These are phyloP conservation scores for Phalacrocorax brasilianus DNA, from an alignment of 2,113 vertebrate genomes.

Conservation along the genomic window DNA sequence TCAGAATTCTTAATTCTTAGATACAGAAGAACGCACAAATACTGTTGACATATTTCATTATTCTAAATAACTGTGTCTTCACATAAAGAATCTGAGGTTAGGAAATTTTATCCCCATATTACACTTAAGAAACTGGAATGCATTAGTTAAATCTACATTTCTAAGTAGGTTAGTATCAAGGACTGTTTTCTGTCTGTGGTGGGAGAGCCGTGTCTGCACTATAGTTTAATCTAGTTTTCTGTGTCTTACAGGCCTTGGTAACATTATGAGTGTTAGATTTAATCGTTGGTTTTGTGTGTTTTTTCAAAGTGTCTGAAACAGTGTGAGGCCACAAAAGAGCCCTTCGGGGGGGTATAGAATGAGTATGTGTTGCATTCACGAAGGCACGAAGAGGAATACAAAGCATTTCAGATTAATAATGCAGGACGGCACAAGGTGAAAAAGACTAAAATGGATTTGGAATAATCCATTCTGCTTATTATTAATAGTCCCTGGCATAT, in stretches of 20 bases:
- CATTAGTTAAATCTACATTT: neutral
- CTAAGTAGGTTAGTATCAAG: neutral
- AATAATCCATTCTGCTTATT: neutral
- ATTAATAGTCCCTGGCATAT: neutral
- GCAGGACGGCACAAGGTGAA: neutral
- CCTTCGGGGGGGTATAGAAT: neutral
- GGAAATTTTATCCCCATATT: neutral
- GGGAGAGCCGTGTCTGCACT: neutral
- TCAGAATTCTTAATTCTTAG: neutral
- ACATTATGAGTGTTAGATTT: neutral
- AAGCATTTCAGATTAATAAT: neutral
- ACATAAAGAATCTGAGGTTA: neutral
- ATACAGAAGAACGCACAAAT: neutral
- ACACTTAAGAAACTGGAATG: neutral
- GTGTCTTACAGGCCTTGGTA: neutral
- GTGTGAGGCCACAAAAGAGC: neutral
- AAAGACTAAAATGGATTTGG: neutral
- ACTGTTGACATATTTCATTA: neutral
- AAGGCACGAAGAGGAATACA: neutral
- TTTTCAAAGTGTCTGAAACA: neutral
- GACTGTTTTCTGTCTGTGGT: neutral
- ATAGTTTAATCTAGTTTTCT: neutral
- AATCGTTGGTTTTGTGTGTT: neutral
- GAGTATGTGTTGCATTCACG: neutral
- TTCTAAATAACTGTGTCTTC: neutral